Evolutionary conservation across 1,140 invertebrate genomes (phyloP).

Genomic region (Drosophila pallidifrons): DNA sequence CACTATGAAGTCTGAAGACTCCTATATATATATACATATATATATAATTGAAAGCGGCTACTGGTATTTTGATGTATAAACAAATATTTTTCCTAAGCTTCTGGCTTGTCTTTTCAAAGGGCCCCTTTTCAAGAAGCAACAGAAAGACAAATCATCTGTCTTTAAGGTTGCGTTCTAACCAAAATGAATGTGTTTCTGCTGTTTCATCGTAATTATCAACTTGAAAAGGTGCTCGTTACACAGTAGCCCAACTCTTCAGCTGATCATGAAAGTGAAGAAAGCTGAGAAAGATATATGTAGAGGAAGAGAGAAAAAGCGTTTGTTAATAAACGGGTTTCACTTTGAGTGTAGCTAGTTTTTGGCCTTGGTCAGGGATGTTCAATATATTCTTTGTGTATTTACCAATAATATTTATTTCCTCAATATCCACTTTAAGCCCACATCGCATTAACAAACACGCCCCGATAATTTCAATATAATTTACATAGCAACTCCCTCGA

Average conservation of each 20-base stretch:
- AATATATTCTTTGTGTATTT: not conserved
- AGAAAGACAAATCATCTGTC: constrained; percentile 60
- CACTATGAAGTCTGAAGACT: constrained; percentile 3
- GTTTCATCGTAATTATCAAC: constrained; percentile 81
- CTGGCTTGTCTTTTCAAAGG: constrained; percentile 14
- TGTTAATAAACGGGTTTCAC: constrained; percentile 51
- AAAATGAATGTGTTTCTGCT: constrained; percentile 71
- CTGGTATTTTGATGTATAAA: constrained; percentile 80
- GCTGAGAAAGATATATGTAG: not conserved
- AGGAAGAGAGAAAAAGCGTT: not conserved
- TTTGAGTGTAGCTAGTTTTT: constrained; percentile 38
- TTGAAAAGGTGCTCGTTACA: constrained; percentile 77
- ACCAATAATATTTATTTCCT: constrained; percentile 16
- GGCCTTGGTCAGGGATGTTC: constrained; percentile 44
- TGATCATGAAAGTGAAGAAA: constrained; percentile 74
- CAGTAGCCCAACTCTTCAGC: constrained; percentile 35
- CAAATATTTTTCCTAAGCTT: constrained; percentile 77
- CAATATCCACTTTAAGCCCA: constrained; percentile 21
- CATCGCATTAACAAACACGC: constrained; percentile 27
- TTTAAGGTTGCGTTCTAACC: constrained; percentile 48
- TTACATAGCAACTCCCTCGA: constrained; percentile 24
- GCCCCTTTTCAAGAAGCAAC: not conserved
- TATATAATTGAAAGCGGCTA: constrained; percentile 74
- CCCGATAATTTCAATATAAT: constrained; percentile 28
- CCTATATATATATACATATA: not conserved